Evolutionary conservation across 2,113 vertebrate species (phyloP).

Genomic region (Chloroceryle aenea): DNA sequence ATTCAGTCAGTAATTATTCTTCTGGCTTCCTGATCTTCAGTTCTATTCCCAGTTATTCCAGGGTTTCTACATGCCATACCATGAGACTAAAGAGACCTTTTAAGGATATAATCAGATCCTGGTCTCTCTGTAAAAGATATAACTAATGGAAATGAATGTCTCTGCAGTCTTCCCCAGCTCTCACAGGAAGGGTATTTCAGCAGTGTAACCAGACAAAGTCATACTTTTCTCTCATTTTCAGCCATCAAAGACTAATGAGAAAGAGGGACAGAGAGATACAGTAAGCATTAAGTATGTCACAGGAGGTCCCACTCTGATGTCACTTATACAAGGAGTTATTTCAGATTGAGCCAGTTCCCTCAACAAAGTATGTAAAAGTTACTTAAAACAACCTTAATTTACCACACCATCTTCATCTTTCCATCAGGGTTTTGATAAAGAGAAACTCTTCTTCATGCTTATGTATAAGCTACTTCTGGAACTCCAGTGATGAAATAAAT

Average conservation of each 20-base stretch:
- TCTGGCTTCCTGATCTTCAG: neutral
- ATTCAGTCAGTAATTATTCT: neutral
- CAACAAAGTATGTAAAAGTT: rapidly evolving
- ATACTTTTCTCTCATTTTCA: neutral
- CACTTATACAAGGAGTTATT: neutral
- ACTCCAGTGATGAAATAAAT: neutral
- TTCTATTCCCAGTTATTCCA: neutral
- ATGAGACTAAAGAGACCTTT: neutral
- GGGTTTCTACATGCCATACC: neutral
- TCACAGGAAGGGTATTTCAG: neutral
- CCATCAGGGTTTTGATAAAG: neutral
- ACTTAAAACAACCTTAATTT: neutral
- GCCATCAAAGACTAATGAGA: neutral
- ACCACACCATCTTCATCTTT: neutral
- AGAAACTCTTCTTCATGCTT: neutral
- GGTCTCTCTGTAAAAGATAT: neutral
- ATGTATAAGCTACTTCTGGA: neutral
- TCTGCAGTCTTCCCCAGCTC: neutral
- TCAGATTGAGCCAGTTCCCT: neutral
- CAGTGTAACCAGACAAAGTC: neutral
- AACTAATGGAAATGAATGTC: neutral
- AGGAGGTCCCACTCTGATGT: neutral
- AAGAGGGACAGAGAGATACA: neutral
- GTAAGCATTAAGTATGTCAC: neutral
- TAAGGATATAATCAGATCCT: neutral